phyloP scores from a whole-genome alignment of 2,888 invertebrate genomes.

The Panopea generosa region DNA sequence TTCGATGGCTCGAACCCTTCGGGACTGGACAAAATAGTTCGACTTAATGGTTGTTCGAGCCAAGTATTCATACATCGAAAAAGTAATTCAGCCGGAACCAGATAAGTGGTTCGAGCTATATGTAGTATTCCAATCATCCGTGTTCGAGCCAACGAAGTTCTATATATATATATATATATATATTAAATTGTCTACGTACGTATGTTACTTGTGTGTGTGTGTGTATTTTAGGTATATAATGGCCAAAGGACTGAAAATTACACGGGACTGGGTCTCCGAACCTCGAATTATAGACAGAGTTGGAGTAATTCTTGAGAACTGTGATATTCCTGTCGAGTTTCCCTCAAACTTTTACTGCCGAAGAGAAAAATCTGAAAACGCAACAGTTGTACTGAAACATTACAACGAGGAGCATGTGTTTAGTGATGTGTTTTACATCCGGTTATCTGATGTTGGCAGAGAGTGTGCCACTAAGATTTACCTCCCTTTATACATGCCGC shows the following conservation, averaged over 20 bases:
- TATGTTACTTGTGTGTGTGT: no score
- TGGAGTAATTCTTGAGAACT: slow-evolving; percentile 35
- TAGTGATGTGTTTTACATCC: slow-evolving; percentile 56
- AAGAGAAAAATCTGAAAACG: slow-evolving; percentile 51
- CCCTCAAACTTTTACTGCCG: slow-evolving; percentile 50
- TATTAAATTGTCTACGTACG: no score
- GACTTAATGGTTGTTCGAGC: background rate
- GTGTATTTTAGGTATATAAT: slow-evolving; percentile 48
- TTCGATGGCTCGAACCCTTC: no score
- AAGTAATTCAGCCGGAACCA: no score
- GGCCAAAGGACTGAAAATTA: slow-evolving; percentile 50
- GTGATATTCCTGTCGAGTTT: slow-evolving; percentile 46
- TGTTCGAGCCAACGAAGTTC: no score
- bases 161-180: background rate
- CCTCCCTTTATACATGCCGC: slow-evolving; percentile 48
- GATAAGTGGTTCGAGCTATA: no score
- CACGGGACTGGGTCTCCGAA: slow-evolving; percentile 6
- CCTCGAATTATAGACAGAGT: slow-evolving; percentile 35
- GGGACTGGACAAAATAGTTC: no score
- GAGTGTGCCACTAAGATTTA: slow-evolving; percentile 43
- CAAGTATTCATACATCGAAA: background rate
- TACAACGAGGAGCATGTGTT: slow-evolving; percentile 41
- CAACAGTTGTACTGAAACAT: slow-evolving; percentile 27
- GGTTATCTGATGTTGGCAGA: slow-evolving; percentile 40
- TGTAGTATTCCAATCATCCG: no score